These are phyloP conservation scores for Trilocha varians DNA, from an alignment of 2,888 invertebrate species.

Conservation along the genomic window DNA sequence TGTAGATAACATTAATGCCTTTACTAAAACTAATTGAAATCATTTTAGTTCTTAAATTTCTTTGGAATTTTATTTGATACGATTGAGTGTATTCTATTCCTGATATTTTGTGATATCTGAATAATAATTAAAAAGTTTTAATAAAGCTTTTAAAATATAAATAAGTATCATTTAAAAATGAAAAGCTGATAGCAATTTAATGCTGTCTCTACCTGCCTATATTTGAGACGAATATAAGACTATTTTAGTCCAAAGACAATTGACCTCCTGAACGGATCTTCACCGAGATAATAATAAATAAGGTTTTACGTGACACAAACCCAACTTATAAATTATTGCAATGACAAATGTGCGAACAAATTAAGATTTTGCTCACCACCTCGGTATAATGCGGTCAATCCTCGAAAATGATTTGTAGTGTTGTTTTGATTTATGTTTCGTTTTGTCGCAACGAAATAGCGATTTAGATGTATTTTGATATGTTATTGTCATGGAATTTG, in stretches of 20 bases:
- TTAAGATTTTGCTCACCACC: conserved; percentile 10
- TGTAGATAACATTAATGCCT: too few relatives aligned
- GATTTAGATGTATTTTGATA: neutral
- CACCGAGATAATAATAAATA: neutral
- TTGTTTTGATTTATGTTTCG: conserved; percentile 11
- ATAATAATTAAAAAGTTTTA: too few relatives aligned
- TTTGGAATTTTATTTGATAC: too few relatives aligned
- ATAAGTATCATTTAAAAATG: too few relatives aligned
- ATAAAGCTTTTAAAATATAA: too few relatives aligned
- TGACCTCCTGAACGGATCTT: neutral
- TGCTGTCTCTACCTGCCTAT: too few relatives aligned
- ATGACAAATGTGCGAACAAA: conserved; percentile 21
- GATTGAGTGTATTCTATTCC: too few relatives aligned
- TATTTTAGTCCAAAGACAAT: neutral
- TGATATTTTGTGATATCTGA: too few relatives aligned
- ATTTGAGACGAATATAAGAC: too few relatives aligned
- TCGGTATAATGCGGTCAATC: conserved; percentile 13
- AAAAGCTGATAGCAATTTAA: too few relatives aligned
- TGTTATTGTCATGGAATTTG: neutral
- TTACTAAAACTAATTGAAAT: too few relatives aligned
- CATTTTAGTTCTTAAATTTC: too few relatives aligned
- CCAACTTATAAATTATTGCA: conserved; percentile 15
- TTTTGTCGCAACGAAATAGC: neutral
- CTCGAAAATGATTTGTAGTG: conserved; percentile 8
- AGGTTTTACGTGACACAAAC: conserved; percentile 12